phyloP scores from a whole-genome alignment of 1,140 invertebrate genomes.

The Drosophila yakuba region DNA sequence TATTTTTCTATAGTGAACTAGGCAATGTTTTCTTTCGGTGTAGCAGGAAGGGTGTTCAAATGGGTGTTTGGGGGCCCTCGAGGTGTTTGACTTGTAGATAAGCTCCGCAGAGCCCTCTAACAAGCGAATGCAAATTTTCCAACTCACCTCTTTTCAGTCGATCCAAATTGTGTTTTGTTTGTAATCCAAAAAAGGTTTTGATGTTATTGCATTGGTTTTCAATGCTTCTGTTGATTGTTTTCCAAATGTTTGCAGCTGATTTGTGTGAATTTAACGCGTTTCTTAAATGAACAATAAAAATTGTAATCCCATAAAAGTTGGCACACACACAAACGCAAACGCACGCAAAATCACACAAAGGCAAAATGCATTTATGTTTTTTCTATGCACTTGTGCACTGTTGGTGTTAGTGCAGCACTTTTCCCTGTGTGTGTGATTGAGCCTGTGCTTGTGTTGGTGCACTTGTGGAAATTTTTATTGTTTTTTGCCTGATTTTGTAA shows the following conservation, averaged over 20 bases:
- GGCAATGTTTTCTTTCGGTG: not conserved
- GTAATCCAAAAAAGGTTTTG: conserved; percentile 44
- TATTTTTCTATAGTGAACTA: not conserved
- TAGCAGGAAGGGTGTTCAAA: conserved; percentile 31
- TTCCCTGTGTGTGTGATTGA: conserved; percentile 16
- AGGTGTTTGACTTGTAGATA: conserved; percentile 35
- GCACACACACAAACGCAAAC: conserved; percentile 31
- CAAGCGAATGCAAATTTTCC: conserved; percentile 21
- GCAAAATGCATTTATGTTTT: conserved; percentile 42
- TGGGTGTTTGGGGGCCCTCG: conserved; percentile 6
- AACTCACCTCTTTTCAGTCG: conserved; percentile 42
- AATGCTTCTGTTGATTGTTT: conserved; percentile 1
- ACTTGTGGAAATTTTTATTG: conserved; percentile 50
- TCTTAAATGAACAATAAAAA: conserved; percentile 46
- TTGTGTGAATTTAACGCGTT: conserved; percentile 11
- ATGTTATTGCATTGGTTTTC: conserved; percentile 8
- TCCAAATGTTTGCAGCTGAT: conserved; percentile 12
- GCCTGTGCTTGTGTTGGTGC: conserved; percentile 28
- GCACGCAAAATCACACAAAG: conserved; percentile 40
- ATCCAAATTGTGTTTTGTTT: conserved; percentile 9
- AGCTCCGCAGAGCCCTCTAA: not conserved
- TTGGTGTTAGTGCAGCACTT: conserved; percentile 31
- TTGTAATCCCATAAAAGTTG: conserved; percentile 15
- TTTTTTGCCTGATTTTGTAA: conserved; percentile 51
- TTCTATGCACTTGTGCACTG: conserved; percentile 9